Base-by-base conservation (phyloP, 1,140 invertebrate genomes). In the Hylaeus volcanicus region DNA sequence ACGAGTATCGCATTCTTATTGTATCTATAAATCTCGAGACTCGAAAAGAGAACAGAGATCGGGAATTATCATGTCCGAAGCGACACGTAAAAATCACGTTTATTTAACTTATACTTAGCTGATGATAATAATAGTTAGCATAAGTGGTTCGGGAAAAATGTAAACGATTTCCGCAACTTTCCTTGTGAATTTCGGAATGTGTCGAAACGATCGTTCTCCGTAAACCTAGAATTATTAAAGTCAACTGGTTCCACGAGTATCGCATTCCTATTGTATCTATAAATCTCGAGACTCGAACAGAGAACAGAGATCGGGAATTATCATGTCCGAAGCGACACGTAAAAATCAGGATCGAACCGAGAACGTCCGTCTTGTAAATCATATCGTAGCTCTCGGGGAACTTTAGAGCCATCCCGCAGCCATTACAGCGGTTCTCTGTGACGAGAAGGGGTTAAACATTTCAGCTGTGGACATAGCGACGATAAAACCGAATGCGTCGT, bases 401-500 rank as follows among this genome's bases (percentile, higher is more conserved):
- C 41, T 64, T 56, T 64, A 64, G 61, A 64, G 61, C 61, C 12
- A 43, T 56, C 55, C 2, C 14, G 39, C n/a, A 43, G 39, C 55
- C 53, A 48, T 71, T 56, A 71, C 15, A 55, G 51, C 39, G 15
- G 39, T 39, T 71, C 48, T 68, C n/a, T 45, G 26, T n/a, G 65
- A 68, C 45, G 45, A 51, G 51, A 68, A 53, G n/a, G 65, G 65
- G 45, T 68, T 68, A 51, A 48, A 51, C 65, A 26, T 68, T 68
- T 51, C 65, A 68, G 51, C 37, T 51, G 14, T 37, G 15, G 39
- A 56, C 53, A 39, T 14, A 15, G 69, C 39, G 69, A 71, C 55
- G 55, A 56, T 70, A 71, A 71, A 71, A 71, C 55, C 45, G 65
- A 64, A 68, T n/a, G 43, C 65, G 65, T 51, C 65, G 45, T 14